Evolutionary conservation across 2,113 vertebrate genomes (phyloP).

Genomic region (Ceyx melanurus): DNA sequence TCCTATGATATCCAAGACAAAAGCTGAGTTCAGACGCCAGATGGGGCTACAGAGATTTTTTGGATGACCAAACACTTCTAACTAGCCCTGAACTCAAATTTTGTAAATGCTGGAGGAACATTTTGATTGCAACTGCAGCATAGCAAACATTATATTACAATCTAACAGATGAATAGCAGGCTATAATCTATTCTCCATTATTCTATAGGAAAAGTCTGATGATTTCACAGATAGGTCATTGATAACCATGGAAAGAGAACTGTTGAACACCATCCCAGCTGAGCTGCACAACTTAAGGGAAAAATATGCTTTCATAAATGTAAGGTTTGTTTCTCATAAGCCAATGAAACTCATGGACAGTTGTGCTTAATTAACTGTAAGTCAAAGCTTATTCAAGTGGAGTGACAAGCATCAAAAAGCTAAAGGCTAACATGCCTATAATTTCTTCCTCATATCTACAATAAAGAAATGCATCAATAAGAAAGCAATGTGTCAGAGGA

Average conservation of each 20-base stretch:
- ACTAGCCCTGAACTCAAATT: constrained; percentile 7
- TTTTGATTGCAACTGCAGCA: constrained; percentile 34
- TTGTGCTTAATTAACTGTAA: constrained; percentile 37
- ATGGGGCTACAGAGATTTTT: not conserved
- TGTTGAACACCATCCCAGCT: not conserved
- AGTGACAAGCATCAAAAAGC: constrained; percentile 24
- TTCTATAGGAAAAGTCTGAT: not conserved
- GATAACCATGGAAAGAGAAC: not conserved
- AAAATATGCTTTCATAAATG: not conserved
- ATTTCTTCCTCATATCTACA: not conserved
- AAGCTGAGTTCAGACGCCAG: constrained; percentile 9
- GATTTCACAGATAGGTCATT: not conserved
- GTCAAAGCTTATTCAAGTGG: constrained; percentile 48
- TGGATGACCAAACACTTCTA: not conserved
- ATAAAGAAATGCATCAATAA: not conserved
- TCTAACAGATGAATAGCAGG: not conserved
- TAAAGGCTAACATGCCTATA: not conserved
- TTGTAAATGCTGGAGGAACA: not conserved
- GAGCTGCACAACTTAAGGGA: not conserved
- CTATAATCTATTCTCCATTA: not conserved
- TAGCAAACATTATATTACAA: not conserved
- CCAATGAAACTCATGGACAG: constrained; percentile 10
- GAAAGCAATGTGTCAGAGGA: not conserved
- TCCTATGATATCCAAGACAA: not conserved
- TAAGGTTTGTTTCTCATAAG: constrained; percentile 20